Conservation (phyloP, 2,113 vertebrate genomes). For the Macquaria ambigua region DNA sequence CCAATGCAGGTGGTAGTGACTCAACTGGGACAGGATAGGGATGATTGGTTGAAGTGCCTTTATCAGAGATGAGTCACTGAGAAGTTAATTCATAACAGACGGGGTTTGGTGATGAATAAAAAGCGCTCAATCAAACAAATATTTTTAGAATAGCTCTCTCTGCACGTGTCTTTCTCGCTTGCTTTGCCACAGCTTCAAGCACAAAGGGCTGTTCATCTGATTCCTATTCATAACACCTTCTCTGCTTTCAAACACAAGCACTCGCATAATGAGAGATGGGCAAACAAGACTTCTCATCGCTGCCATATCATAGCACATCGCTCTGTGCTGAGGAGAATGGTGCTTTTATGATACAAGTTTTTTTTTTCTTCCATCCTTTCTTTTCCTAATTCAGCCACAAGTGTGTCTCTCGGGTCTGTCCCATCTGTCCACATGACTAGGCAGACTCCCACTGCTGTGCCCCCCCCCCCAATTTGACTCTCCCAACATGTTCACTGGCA, state of each 20-base stretch:
- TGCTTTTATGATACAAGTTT: not conserved
- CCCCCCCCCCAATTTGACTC: not conserved
- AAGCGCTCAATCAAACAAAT: slow-evolving; percentile 23
- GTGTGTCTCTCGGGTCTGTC: not conserved
- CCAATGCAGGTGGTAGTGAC: slow-evolving; percentile 38
- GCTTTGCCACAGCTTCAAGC: not conserved
- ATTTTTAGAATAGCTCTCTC: slow-evolving; percentile 31
- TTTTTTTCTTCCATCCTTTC: not conserved
- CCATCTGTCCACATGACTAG: slow-evolving; percentile 59
- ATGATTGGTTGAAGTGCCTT: slow-evolving; percentile 25
- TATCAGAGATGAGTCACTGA: slow-evolving; percentile 51
- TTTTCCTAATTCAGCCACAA: slow-evolving; percentile 26
- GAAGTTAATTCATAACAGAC: slow-evolving; percentile 46
- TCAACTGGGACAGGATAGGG: slow-evolving; percentile 27
- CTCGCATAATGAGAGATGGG: not conserved
- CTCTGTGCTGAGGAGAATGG: not conserved
- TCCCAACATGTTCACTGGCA: slow-evolving; percentile 49
- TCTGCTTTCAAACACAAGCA: slow-evolving; percentile 4
- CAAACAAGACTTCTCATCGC: slow-evolving; percentile 21
- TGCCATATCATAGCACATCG: slow-evolving; percentile 2
- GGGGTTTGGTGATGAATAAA: slow-evolving; percentile 39
- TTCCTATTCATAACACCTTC: slow-evolving; percentile 32
- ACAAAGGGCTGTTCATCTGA: slow-evolving; percentile 9
- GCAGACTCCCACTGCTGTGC: not conserved
- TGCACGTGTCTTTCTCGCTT: not conserved